Conservation (phyloP, 1,140 invertebrate genomes). For the Sogatella furcifera region DNA sequence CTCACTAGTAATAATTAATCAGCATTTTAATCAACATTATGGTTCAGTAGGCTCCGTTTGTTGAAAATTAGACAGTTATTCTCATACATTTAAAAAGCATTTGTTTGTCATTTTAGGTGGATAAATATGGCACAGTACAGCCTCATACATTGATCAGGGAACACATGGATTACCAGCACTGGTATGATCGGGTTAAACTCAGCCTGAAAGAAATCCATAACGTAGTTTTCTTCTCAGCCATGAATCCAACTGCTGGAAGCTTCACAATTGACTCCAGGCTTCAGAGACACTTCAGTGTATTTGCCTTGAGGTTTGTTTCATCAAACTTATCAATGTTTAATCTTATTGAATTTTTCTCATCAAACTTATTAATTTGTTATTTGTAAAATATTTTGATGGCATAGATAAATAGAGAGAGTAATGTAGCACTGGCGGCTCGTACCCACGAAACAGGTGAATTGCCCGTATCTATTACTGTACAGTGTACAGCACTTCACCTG, state of each 20-base stretch:
- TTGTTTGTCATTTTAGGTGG: slow-evolving; percentile 44
- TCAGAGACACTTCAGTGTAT: slow-evolving; percentile 87
- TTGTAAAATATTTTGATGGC: no score
- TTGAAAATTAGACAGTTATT: background rate
- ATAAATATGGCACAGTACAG: slow-evolving; percentile 89
- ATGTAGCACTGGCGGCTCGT: no score
- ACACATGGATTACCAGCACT: slow-evolving; percentile 90
- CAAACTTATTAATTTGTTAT: no score
- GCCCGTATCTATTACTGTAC: no score
- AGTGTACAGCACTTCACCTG: no score
- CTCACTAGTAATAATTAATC: no score
- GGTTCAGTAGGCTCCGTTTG: background rate
- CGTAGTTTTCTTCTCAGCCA: slow-evolving; percentile 87
- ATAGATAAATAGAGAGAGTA: no score
- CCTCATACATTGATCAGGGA: slow-evolving; percentile 89
- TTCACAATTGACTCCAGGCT: slow-evolving; percentile 88
- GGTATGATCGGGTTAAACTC: slow-evolving; percentile 80
- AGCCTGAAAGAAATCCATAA: slow-evolving; percentile 86
- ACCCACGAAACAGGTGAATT: no score
- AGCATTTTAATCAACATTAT: no score
- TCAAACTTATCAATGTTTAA: no score
- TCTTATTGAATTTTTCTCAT: no score
- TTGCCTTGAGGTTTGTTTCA: slow-evolving; percentile 59
- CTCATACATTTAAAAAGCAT: background rate
- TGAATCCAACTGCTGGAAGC: slow-evolving; percentile 94